phyloP scores from a whole-genome alignment of 2,888 invertebrate species.

The Coecobrya sp. region DNA sequence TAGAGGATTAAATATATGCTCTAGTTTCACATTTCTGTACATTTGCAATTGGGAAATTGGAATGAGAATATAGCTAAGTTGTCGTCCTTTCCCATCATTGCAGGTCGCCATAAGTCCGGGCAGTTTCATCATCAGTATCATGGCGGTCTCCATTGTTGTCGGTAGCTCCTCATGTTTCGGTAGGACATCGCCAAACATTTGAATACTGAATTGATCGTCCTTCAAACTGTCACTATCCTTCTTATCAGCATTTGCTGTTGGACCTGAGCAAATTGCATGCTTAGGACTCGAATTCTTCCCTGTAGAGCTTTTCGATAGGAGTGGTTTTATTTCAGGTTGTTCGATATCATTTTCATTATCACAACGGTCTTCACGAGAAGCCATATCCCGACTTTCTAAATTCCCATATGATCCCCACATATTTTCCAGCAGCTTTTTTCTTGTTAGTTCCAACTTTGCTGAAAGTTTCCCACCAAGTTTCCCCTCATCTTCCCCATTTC shows the following conservation, averaged over 20 bases:
- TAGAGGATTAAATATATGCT: slow-evolving; percentile 2
- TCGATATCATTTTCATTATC: too few species aligned
- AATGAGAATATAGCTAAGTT: slow-evolving; percentile 32
- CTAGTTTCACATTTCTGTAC: slow-evolving; percentile 33
- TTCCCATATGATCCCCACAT: too few species aligned
- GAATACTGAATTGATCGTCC: slow-evolving; percentile 33
- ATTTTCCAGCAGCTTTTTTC: too few species aligned
- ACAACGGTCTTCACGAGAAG: too few species aligned
- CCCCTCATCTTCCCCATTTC: slow-evolving; percentile 53
- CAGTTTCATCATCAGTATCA: slow-evolving; percentile 66
- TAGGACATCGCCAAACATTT: slow-evolving; percentile 70
- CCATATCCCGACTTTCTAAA: too few species aligned
- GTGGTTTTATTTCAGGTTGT: too few species aligned
- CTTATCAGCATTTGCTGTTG: slow-evolving; percentile 32
- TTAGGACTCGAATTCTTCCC: too few species aligned
- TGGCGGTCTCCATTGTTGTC: slow-evolving; percentile 43
- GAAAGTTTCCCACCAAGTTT: slow-evolving; percentile 53
- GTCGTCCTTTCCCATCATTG: slow-evolving; percentile 67
- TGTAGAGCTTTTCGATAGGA: slow-evolving; percentile 8
- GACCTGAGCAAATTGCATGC: too few species aligned
- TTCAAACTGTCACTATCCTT: slow-evolving; percentile 13
- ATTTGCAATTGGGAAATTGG: slow-evolving; percentile 47
- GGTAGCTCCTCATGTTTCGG: slow-evolving; percentile 59
- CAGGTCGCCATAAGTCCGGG: slow-evolving; percentile 5
- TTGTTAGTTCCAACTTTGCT: slow-evolving; percentile 58